These are phyloP conservation scores for Calcarius lapponicus DNA, from an alignment of 2,797 vertebrate species.

Conservation along the genomic window DNA sequence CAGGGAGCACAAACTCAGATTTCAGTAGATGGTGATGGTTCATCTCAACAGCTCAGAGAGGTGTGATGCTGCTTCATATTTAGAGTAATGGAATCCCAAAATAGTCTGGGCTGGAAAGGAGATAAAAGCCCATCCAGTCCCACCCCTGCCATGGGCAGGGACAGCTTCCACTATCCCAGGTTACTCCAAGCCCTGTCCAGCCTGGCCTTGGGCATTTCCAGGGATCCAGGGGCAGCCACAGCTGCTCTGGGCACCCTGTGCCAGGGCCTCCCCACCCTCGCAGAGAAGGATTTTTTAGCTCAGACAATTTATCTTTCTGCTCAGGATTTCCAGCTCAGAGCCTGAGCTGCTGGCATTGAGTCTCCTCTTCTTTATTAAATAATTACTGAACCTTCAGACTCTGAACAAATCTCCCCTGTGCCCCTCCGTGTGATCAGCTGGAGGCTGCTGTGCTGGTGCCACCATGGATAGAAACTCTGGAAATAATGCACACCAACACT, in stretches of 20 bases:
- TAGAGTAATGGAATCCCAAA: neutral
- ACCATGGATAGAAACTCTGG: neutral
- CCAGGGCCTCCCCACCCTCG: neutral
- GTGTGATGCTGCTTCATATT: neutral
- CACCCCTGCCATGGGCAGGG: neutral
- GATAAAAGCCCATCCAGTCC: rapidly evolving
- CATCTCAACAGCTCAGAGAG: neutral
- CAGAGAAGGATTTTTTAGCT: neutral
- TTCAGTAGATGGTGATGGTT: neutral
- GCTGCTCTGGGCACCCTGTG: neutral
- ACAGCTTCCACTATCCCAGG: neutral
- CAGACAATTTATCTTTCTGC: neutral
- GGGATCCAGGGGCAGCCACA: neutral
- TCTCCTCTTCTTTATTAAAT: neutral
- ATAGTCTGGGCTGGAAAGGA: no score
- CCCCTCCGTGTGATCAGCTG: neutral
- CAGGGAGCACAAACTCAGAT: neutral
- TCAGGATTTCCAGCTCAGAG: neutral
- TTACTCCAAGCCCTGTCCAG: rapidly evolving
- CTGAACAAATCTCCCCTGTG: neutral
- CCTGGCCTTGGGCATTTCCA: neutral
- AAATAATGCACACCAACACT: neutral
- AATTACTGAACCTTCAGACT: neutral
- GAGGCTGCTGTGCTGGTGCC: neutral
- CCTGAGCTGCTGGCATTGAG: neutral